These are phyloP conservation scores for Melanitta fusca DNA, from an alignment of 2,797 vertebrate species.

Conservation along the genomic window DNA sequence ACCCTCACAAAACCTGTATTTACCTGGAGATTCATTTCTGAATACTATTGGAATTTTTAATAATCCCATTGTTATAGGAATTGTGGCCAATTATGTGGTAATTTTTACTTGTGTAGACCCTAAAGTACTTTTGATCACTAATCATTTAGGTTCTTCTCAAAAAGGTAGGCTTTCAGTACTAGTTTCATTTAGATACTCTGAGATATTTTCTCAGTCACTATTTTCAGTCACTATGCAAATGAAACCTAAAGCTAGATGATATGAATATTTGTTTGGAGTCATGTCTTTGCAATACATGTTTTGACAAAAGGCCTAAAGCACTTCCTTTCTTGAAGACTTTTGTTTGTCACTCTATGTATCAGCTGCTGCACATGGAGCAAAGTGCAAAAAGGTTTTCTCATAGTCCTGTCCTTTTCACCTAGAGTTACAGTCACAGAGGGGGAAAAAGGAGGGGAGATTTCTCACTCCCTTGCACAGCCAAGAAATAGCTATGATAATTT, in stretches of 20 bases:
- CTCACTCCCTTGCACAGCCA: not conserved
- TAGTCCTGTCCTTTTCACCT: not conserved
- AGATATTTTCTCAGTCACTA: not conserved
- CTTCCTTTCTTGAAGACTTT: not conserved
- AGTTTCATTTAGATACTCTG: not conserved
- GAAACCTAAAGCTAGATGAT: not conserved
- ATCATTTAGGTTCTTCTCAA: not conserved
- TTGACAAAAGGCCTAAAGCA: not conserved
- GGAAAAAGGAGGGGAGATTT: not conserved
- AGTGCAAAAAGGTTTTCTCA: not conserved
- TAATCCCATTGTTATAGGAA: not conserved
- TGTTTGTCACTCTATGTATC: not conserved
- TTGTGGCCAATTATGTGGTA: not conserved
- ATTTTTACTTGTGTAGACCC: not conserved
- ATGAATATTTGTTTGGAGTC: not conserved
- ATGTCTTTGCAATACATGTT: not conserved
- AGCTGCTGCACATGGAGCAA: not conserved
- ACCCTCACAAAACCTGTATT: not conserved
- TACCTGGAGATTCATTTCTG: not conserved
- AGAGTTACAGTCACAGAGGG: not conserved
- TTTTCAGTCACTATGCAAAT: not conserved
- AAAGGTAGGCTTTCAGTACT: not conserved
- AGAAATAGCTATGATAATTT: constrained; percentile 32
- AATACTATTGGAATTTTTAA: not conserved
- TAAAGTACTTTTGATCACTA: not conserved